Percentiles rank a stretch among this genome's conserved stretches.
Evolutionary conservation across 2,888 invertebrate genomes (phyloP).

Genomic region (Eristalis pertinax): DNA sequence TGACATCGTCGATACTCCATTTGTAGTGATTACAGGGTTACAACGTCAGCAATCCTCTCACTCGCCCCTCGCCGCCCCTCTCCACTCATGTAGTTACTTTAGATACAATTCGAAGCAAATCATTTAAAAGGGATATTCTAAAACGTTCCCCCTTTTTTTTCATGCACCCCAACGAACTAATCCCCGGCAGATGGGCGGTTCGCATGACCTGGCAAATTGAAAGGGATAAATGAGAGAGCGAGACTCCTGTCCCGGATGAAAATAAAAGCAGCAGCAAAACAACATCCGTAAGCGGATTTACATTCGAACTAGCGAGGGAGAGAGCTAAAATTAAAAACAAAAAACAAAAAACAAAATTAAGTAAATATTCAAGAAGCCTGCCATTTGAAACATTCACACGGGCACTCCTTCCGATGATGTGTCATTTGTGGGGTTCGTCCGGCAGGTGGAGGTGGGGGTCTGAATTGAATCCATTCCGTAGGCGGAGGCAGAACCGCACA

Average conservation of each 20-base stretch:
- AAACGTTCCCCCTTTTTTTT: neutral
- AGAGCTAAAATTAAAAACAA: neutral
- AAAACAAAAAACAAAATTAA: neutral
- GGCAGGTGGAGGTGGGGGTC: neutral
- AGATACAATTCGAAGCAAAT: neutral
- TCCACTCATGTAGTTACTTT: neutral
- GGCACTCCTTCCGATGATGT: neutral
- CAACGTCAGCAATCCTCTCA: neutral
- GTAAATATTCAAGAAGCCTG: neutral
- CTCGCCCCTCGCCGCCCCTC: neutral
- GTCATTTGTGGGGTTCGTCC: neutral
- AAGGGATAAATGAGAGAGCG: neutral
- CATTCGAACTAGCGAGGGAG: neutral
- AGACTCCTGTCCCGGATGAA: neutral
- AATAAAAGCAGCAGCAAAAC: neutral
- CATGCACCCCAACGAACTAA: neutral
- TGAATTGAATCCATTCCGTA: neutral
- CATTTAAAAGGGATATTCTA: neutral
- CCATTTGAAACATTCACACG: slow-evolving; percentile 1
- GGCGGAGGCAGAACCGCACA: neutral
- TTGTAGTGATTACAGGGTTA: neutral
- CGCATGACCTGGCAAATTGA: slow-evolving; percentile 1
- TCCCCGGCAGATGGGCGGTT: neutral
- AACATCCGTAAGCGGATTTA: slow-evolving; percentile 12
- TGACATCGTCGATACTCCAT: neutral